Base-by-base conservation (phyloP, 37 sponge, comb jelly and placozoan genomes). In the Cladorhizidae sp. region DNA sequence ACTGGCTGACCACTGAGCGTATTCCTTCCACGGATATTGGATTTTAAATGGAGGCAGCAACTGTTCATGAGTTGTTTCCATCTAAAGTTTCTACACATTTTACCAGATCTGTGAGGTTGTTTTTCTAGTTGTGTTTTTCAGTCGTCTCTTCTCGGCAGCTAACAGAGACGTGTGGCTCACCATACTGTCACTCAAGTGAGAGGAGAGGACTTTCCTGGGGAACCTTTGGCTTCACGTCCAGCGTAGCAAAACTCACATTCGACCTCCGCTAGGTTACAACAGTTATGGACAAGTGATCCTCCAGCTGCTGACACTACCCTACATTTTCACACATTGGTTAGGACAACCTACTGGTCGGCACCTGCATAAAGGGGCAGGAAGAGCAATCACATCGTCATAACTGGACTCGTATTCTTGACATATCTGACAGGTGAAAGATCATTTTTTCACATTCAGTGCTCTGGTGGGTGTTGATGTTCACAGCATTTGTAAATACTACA, bases 261-360 rank as follows among this genome's bases (percentile, higher is more conserved):
- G 36, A 79, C 69, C 32, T 43, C 11, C 1, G 54, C n/a, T 35
- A 68, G 68, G 22, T 67, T 55, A 79, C 80, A 79, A 6, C 49
- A 36, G 32, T 79, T 23, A n/a, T 38, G 8, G 57, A 23, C 9
- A 79, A 32, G 38, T 79, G 80, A 0, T 65, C 40, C 45, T 65
- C 68, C 25, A 79, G 45, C 14, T 67, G 1, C 17, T 79, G 80
- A 35, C 36, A 54, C 29, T 79, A 25, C 23, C 67, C 22, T 15
- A 33, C 32, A 38, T 31, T 54, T 32, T 54, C 67, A 78, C 79
- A 78, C 78, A 77, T n/a, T 57, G 18, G 57, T 81, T 81, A 72
- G 82, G 72, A 57, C 82, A 81, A 26, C 56, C 43, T 21, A 81
- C 73, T 41, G 73, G 64, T 32, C 33, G 32, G 40, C 39, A 55